These are phyloP conservation scores for Enteromius fasciolatus DNA, from an alignment of 2,797 vertebrate genomes.

Conservation along the genomic window DNA sequence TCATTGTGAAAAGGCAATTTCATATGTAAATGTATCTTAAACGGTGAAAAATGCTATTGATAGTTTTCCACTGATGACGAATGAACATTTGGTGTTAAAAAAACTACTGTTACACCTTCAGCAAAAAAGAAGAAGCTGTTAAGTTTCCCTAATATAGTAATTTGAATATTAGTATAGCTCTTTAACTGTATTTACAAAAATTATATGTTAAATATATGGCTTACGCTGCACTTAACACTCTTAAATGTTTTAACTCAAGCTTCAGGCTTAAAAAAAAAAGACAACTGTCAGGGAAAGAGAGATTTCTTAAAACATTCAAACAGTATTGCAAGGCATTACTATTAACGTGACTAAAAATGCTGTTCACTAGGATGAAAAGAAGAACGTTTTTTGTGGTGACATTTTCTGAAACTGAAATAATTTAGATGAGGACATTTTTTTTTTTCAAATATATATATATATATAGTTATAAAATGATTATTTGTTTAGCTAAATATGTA, in stretches of 20 bases:
- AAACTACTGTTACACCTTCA: not conserved
- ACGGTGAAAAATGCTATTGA: slow-evolving; percentile 2
- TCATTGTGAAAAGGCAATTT: slow-evolving; percentile 32
- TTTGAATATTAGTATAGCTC: not conserved
- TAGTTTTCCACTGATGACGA: not conserved
- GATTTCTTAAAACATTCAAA: slow-evolving; percentile 7
- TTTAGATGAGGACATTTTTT: not conserved
- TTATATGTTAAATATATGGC: not conserved
- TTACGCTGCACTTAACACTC: not conserved
- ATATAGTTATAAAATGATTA: not conserved
- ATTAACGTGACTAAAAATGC: not conserved
- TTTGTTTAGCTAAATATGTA: not conserved
- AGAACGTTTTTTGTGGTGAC: no score
- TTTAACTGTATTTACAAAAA: not conserved
- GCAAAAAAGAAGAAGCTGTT: not conserved
- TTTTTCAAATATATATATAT: not conserved
- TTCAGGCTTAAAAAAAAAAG: not conserved
- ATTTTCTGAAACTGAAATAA: no score
- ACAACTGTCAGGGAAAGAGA: not conserved
- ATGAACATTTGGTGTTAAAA: not conserved
- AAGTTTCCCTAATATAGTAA: not conserved
- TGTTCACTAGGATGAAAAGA: not conserved
- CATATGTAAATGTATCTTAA: slow-evolving; percentile 30
- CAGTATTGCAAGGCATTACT: not conserved
- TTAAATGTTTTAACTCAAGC: not conserved